Conservation (phyloP, 2,113 vertebrate species). For the Canis aureus region DNA sequence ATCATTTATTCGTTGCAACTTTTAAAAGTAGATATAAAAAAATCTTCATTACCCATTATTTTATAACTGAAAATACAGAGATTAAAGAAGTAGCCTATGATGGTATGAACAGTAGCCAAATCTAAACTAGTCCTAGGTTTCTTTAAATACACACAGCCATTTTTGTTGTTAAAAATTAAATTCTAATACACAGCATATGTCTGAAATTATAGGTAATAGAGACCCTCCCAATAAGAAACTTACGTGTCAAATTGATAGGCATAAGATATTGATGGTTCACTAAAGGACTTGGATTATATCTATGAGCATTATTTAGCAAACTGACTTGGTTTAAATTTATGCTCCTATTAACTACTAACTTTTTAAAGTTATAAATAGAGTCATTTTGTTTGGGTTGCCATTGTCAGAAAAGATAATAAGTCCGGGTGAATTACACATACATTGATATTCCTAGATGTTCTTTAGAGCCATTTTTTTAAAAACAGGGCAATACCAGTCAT, state of each 20-base stretch:
- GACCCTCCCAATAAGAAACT: neutral
- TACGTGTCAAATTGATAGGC: neutral
- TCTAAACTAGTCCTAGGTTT: neutral
- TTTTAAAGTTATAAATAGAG: neutral
- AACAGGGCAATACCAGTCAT: neutral
- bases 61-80: neutral
- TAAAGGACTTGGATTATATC: neutral
- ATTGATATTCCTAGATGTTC: neutral
- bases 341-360: neutral
- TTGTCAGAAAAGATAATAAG: neutral
- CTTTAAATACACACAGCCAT: neutral
- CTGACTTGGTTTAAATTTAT: neutral
- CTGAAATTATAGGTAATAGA: constrained; percentile 16
- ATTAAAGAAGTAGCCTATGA: neutral
- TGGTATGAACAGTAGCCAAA: neutral
- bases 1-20: neutral
- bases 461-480: neutral
- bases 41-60: neutral
- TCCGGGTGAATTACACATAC: neutral
- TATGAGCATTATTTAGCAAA: neutral
- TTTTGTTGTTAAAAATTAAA: constrained; percentile 7
- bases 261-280: neutral
- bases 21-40: constrained; percentile 35
- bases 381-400: neutral
- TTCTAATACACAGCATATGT: neutral